Evolutionary conservation across 1,140 invertebrate genomes (phyloP).

Genomic region (Bicyclus anynana): DNA sequence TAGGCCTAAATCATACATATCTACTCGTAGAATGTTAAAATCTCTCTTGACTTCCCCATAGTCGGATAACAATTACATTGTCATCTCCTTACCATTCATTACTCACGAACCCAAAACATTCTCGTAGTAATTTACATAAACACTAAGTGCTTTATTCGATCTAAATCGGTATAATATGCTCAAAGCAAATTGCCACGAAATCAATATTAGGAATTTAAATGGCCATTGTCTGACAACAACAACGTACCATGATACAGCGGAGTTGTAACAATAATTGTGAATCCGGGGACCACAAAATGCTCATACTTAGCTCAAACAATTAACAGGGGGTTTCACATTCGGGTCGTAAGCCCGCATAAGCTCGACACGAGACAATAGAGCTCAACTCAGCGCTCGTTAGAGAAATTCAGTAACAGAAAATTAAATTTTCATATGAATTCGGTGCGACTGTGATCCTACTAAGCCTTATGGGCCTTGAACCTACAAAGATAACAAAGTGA

Average conservation of each 20-base stretch:
- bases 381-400: slow-evolving; percentile 54
- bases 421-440: slow-evolving; percentile 72
- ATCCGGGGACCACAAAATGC: slow-evolving; percentile 55
- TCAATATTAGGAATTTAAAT: slow-evolving; percentile 41
- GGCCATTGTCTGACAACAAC: slow-evolving; percentile 51
- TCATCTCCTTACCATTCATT: too few species aligned
- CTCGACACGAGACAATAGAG: slow-evolving; percentile 58
- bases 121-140: neutral
- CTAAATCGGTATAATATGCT: neutral
- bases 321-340: slow-evolving; percentile 66
- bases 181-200: slow-evolving; percentile 35
- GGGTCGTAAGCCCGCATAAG: slow-evolving; percentile 65
- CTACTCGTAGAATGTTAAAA: too few species aligned
- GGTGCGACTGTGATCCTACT: slow-evolving; percentile 54
- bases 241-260: slow-evolving; percentile 49
- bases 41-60: too few species aligned
- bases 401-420: slow-evolving; percentile 65
- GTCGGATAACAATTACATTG: too few species aligned
- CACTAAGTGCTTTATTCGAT: neutral
- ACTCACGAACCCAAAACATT: neutral
- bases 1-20: too few species aligned
- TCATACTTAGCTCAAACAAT: slow-evolving; percentile 70
- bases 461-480: slow-evolving; percentile 53
- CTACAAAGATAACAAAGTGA: slow-evolving; percentile 54
- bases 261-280: slow-evolving; percentile 68